Evolutionary conservation across 2,888 invertebrate genomes (phyloP).

Genomic region (Trachelus iudaicus): DNA sequence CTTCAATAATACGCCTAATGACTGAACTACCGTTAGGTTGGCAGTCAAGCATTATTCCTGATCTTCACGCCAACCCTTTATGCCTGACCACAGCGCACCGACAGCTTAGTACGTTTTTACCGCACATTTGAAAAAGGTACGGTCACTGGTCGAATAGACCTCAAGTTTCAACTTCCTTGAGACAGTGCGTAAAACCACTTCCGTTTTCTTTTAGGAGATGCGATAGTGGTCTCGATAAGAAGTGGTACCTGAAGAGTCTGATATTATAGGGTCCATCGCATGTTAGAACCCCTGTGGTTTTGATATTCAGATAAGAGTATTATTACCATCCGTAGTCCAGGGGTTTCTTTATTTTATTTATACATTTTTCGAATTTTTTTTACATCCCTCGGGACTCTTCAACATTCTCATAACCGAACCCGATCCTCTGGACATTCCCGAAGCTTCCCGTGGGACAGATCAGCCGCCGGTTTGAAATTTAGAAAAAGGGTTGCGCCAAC

Average conservation of each 20-base stretch:
- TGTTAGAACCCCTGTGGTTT: constrained; percentile 13
- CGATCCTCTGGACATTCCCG: not conserved
- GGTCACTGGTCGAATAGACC: not conserved
- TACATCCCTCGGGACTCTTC: not conserved
- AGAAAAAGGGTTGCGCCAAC: not conserved
- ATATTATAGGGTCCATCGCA: not conserved
- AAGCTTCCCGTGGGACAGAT: constrained; percentile 1
- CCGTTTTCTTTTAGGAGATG: not conserved
- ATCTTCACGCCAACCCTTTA: constrained; percentile 55
- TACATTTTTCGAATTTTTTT: not conserved
- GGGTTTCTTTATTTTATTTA: not conserved
- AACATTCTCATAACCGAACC: not conserved
- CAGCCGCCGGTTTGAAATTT: not conserved
- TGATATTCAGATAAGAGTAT: constrained; percentile 20
- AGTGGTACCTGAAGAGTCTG: not conserved
- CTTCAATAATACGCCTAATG: constrained; percentile 43
- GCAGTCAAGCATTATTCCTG: constrained; percentile 45
- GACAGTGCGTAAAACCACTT: constrained; percentile 5
- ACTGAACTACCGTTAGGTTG: constrained; percentile 46
- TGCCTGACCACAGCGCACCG: constrained; percentile 16
- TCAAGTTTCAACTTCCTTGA: not conserved
- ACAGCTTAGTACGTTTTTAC: constrained; percentile 13
- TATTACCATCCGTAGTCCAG: constrained; percentile 9
- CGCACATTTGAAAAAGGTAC: constrained; percentile 2
- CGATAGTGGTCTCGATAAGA: not conserved